These are phyloP conservation scores for Pampusana beccarii DNA, from an alignment of 2,113 vertebrate species.

Conservation along the genomic window DNA sequence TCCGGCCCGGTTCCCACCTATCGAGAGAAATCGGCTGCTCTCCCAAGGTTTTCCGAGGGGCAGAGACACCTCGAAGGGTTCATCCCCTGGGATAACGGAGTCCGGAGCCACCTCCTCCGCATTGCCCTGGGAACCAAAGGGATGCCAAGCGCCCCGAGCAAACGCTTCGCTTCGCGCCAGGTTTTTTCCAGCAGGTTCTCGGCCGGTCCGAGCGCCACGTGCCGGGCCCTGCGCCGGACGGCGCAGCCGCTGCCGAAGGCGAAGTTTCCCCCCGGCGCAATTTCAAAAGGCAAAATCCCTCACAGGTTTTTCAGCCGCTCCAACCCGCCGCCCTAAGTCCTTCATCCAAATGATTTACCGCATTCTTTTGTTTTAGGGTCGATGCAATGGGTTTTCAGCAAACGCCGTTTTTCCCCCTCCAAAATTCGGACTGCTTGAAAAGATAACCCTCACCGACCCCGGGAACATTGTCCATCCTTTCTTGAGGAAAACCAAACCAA, in stretches of 20 bases:
- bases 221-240: rapidly evolving
- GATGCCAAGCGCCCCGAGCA: rapidly evolving
- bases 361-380: background rate
- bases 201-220: rapidly evolving
- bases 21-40: background rate
- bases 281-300: background rate
- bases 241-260: background rate
- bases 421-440: background rate
- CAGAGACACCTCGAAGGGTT: background rate
- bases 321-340: background rate
- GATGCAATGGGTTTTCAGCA: background rate
- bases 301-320: background rate
- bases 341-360: background rate
- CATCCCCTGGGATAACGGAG: rapidly evolving
- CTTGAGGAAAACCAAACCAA: background rate
- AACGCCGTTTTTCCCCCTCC: background rate
- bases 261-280: background rate
- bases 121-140: background rate
- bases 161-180: background rate
- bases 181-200: background rate
- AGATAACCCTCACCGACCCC: background rate
- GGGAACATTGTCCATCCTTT: background rate
- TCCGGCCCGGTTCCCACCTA: background rate
- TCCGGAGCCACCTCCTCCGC: background rate
- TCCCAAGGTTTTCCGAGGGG: rapidly evolving